Percentiles rank a stretch among this genome's conserved stretches.
Conservation (phyloP, 2,888 invertebrate genomes). For the Hemaris fuciformis region DNA sequence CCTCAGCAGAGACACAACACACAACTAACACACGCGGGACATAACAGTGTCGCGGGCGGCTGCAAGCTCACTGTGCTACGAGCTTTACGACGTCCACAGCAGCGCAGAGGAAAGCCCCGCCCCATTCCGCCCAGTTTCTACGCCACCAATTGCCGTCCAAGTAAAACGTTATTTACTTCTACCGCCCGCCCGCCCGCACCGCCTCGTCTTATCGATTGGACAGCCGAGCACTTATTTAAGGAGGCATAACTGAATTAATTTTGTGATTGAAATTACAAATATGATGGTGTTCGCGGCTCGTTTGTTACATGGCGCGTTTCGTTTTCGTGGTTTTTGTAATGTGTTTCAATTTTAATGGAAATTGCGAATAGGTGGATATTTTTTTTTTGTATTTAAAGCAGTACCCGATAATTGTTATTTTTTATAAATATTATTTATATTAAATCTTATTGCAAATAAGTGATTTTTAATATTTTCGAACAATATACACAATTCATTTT, state of each 20-base stretch:
- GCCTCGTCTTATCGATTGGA: conserved; percentile 74
- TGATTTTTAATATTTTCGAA: too few relatives aligned
- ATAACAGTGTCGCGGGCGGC: conserved; percentile 16
- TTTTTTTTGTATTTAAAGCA: too few relatives aligned
- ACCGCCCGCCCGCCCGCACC: conserved; percentile 65
- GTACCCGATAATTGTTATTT: too few relatives aligned
- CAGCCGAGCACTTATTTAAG: conserved; percentile 73
- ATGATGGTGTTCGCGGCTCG: conserved; percentile 62
- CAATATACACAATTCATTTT: too few relatives aligned
- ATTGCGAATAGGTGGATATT: neutral
- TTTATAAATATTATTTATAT: too few relatives aligned
- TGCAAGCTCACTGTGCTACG: conserved; percentile 25
- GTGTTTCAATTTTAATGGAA: conserved; percentile 37
- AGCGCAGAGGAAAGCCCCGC: conserved; percentile 28
- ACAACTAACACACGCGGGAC: neutral
- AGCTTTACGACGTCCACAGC: conserved; percentile 18
- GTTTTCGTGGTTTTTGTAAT: conserved; percentile 40
- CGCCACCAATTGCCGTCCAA: conserved; percentile 44
- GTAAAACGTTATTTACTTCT: conserved; percentile 72
- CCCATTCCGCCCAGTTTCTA: conserved; percentile 39
- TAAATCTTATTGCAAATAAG: too few relatives aligned
- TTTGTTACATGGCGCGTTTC: conserved; percentile 67
- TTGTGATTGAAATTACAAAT: conserved; percentile 78
- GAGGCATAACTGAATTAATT: conserved; percentile 74
- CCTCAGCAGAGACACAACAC: neutral